These are phyloP conservation scores for Leptinotarsa texana DNA, from an alignment of 1,140 invertebrate species.

Conservation along the genomic window DNA sequence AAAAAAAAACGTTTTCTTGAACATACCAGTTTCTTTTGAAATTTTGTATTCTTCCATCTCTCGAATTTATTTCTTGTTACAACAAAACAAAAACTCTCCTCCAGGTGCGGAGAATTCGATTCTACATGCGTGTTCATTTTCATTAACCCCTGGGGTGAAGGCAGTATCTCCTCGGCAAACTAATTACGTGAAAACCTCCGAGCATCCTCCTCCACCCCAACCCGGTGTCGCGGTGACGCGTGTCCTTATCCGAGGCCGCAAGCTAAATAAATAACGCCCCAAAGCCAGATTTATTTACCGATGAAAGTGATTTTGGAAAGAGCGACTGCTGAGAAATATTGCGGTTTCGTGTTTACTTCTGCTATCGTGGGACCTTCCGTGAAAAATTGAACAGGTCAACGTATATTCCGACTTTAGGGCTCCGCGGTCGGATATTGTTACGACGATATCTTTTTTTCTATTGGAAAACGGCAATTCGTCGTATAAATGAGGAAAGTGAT, in stretches of 20 bases:
- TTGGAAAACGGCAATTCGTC: no score
- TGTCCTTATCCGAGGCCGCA: neutral
- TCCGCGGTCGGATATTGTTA: no score
- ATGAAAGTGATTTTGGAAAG: conserved; percentile 1
- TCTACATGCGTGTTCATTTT: neutral
- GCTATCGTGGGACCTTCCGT: neutral
- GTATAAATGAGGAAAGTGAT: no score
- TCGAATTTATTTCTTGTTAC: no score
- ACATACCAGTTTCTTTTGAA: no score
- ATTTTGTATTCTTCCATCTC: no score
- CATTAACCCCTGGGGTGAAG: neutral
- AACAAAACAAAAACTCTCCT: no score
- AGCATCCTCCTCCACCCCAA: neutral
- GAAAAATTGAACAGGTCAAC: neutral
- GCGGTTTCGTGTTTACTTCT: neutral
- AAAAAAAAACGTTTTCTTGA: no score
- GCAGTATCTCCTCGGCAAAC: neutral
- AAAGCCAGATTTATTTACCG: neutral
- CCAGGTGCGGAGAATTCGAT: no score
- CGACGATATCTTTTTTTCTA: no score
- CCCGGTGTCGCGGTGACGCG: neutral
- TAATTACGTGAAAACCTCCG: neutral
- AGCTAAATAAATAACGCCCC: conserved; percentile 1
- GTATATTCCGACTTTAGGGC: neutral
- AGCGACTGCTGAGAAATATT: neutral